Evolutionary conservation across 2,113 vertebrate species (phyloP).

Genomic region (Macaca fascicularis): DNA sequence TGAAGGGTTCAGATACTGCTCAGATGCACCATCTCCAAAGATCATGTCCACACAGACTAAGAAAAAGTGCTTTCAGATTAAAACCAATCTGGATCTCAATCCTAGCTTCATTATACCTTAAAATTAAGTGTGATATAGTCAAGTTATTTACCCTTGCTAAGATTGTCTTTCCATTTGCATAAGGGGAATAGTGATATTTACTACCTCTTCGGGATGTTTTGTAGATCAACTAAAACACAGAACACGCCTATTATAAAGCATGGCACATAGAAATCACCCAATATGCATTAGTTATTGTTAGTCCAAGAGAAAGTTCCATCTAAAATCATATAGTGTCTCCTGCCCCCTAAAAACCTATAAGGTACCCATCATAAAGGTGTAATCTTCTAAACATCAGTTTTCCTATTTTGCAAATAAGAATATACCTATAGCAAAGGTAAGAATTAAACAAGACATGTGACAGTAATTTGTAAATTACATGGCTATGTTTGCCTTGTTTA

Average conservation of each 20-base stretch:
- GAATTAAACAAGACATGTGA: background rate
- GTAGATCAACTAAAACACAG: background rate
- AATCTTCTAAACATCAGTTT: background rate
- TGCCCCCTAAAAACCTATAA: background rate
- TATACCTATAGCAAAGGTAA: background rate
- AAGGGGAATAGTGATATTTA: background rate
- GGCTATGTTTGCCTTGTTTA: background rate
- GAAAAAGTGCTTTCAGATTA: background rate
- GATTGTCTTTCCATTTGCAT: background rate
- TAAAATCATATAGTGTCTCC: background rate
- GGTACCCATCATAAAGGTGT: background rate
- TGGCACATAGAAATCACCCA: background rate
- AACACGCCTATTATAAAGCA: background rate
- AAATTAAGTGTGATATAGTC: background rate
- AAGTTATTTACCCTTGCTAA: background rate
- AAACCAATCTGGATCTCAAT: background rate
- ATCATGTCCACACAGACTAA: background rate
- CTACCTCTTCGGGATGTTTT: background rate
- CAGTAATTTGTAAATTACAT: background rate
- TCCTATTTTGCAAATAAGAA: background rate
- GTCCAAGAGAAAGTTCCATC: background rate
- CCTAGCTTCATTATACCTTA: background rate
- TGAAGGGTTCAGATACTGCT: background rate
- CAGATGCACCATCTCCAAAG: background rate
- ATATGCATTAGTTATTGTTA: background rate